These are phyloP conservation scores for Pogonognathellus flavescens DNA, from an alignment of 1,140 invertebrate species.

Conservation along the genomic window DNA sequence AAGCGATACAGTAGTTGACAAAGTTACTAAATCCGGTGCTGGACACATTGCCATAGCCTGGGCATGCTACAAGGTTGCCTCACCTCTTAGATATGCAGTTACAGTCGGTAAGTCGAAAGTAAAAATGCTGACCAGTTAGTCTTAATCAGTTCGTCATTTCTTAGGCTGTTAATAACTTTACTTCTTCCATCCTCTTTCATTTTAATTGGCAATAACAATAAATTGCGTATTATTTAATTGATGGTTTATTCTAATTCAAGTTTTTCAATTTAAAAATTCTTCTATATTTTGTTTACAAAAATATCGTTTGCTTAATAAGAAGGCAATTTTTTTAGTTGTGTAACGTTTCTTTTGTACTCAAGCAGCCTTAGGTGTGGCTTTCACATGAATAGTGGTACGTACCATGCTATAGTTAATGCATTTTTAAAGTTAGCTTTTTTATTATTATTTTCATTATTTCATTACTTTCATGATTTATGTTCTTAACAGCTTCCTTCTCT, in stretches of 20 bases:
- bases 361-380: not conserved
- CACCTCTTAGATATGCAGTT: conserved; percentile 89
- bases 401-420: not conserved
- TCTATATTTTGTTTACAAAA: too few relatives aligned
- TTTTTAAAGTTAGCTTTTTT: not conserved
- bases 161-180: too few relatives aligned
- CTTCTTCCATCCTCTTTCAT: too few relatives aligned
- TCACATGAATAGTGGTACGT: not conserved
- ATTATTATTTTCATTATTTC: too few relatives aligned
- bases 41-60: conserved; percentile 91
- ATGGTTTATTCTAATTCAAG: too few relatives aligned
- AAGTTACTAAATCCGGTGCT: conserved; percentile 81
- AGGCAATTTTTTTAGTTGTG: too few relatives aligned
- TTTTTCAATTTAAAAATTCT: too few relatives aligned
- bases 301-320: too few relatives aligned
- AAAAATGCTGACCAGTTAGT: not conserved
- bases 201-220: too few relatives aligned
- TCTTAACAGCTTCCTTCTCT: not conserved
- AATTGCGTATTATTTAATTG: too few relatives aligned
- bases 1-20: conserved; percentile 81
- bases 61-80: conserved; percentile 91
- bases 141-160: not conserved
- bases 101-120: conserved; percentile 78
- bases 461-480: not conserved
- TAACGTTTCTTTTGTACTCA: too few relatives aligned